Percentiles rank a stretch among this genome's conserved stretches.
These are phyloP conservation scores for Teleogryllus occipitalis DNA, from an alignment of 1,140 invertebrate species.

Conservation along the genomic window DNA sequence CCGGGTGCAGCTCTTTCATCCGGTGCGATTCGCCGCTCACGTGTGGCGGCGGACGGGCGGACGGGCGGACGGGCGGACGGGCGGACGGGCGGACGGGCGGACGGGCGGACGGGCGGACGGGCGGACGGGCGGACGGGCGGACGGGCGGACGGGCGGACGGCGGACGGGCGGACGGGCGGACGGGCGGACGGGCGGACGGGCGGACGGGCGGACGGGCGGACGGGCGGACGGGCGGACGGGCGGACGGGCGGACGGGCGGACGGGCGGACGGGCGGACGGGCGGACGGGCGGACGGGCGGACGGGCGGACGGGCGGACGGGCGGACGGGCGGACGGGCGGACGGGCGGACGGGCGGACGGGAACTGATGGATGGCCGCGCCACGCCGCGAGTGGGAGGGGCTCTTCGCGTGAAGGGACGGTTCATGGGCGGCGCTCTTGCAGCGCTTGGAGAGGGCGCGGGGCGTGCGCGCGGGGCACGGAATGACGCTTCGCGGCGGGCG, in stretches of 20 bases:
- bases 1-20: too few relatives aligned
- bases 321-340: too few relatives aligned
- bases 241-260: background rate
- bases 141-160: background rate
- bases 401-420: too few relatives aligned
- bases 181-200: background rate
- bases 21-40: too few relatives aligned
- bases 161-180: background rate
- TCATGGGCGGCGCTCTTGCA: too few relatives aligned
- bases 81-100: background rate
- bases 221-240: background rate
- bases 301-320: background rate
- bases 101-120: background rate
- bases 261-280: too few relatives aligned
- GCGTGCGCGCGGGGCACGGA: too few relatives aligned
- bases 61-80: background rate
- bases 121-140: background rate
- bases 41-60: background rate
- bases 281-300: background rate
- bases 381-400: too few relatives aligned
- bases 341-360: too few relatives aligned
- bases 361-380: too few relatives aligned
- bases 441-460: too few relatives aligned
- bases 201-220: background rate
- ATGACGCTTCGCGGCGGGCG: too few relatives aligned